These are phyloP conservation scores for Apis laboriosa DNA, from an alignment of 1,140 invertebrate species.

Conservation along the genomic window DNA sequence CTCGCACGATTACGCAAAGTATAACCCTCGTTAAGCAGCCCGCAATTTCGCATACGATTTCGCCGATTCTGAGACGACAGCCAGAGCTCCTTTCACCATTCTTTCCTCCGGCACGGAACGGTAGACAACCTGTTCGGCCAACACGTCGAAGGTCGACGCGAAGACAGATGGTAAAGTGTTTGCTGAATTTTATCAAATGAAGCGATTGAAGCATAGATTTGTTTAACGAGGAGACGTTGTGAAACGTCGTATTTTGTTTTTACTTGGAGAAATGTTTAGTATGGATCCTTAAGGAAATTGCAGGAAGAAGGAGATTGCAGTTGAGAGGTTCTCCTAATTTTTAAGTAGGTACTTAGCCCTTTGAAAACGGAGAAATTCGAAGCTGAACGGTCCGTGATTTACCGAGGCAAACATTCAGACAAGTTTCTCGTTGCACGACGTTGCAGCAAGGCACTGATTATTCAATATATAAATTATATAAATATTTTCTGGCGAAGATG, in stretches of 20 bases:
- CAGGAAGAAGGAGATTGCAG: neutral
- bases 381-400: neutral
- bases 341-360: neutral
- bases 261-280: neutral
- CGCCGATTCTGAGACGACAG: constrained; percentile 24
- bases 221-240: too few species aligned
- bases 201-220: neutral
- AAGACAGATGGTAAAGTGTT: neutral
- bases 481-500: too few species aligned
- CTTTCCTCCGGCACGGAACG: too few species aligned
- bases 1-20: constrained; percentile 24
- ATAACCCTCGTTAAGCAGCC: constrained; percentile 54
- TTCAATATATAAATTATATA: too few species aligned
- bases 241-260: too few species aligned
- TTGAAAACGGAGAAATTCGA: neutral
- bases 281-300: neutral
- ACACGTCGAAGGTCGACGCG: constrained; percentile 10
- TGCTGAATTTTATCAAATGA: neutral
- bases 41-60: constrained; percentile 55
- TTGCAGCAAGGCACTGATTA: too few species aligned
- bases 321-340: neutral
- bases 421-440: too few species aligned
- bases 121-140: constrained; percentile 20
- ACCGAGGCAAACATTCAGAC: too few species aligned
- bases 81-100: constrained; percentile 5